Conservation (phyloP, 2,888 invertebrate species). For the Antitype chi region DNA sequence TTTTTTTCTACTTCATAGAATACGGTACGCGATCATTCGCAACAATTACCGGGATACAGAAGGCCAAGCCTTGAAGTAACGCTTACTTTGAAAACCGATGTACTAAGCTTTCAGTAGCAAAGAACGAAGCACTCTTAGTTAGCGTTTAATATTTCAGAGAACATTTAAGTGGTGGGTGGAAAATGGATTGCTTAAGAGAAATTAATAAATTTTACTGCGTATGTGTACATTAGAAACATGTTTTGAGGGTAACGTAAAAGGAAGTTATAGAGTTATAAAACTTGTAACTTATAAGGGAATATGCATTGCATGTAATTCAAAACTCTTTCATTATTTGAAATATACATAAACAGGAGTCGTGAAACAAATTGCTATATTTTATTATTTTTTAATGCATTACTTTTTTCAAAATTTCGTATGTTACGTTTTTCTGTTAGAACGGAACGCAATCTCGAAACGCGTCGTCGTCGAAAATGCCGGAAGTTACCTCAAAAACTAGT, state of each 20-base stretch:
- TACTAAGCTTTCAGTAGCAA: not conserved
- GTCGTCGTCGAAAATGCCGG: no score
- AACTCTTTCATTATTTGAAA: no score
- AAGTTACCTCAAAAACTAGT: no score
- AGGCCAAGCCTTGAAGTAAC: not conserved
- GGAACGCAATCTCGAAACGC: no score
- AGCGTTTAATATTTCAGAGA: not conserved
- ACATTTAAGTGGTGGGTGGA: not conserved
- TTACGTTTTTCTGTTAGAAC: no score
- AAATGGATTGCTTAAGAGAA: constrained; percentile 1
- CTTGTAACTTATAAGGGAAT: not conserved
- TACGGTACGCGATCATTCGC: constrained; percentile 9
- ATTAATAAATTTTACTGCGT: not conserved
- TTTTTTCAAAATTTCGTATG: no score
- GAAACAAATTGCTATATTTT: no score
- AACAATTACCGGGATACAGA: constrained; percentile 12
- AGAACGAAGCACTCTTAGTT: constrained; percentile 6
- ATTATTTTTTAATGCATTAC: no score
- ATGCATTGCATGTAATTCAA: no score
- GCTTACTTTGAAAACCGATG: not conserved
- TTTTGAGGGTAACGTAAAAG: not conserved
- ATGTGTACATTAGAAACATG: constrained; percentile 11
- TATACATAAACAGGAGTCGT: no score
- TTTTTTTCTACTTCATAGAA: constrained; percentile 26
- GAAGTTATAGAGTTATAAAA: not conserved